These are phyloP conservation scores for Rhingia campestris DNA, from an alignment of 2,888 invertebrate species.

Conservation along the genomic window DNA sequence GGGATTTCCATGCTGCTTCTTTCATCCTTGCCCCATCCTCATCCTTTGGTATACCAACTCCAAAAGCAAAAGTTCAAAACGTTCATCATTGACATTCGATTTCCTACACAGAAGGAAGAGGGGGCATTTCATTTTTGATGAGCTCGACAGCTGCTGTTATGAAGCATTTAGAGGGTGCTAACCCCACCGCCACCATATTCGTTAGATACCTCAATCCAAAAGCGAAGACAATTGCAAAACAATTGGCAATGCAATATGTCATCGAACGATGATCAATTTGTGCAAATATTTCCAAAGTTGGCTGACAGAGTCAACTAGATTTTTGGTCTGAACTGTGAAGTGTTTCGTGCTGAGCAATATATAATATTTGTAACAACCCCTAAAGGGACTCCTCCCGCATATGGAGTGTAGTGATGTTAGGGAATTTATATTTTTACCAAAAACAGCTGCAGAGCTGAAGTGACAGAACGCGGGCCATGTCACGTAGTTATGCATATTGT, in stretches of 20 bases:
- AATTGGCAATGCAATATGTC: constrained; percentile 71
- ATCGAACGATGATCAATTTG: constrained; percentile 72
- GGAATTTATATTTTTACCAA: constrained; percentile 28
- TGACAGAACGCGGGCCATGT: constrained; percentile 16
- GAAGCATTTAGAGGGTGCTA: constrained; percentile 20
- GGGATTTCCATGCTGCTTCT: no score
- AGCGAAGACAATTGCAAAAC: constrained; percentile 69
- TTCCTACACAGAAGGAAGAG: constrained; percentile 24
- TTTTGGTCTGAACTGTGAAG: constrained; percentile 49
- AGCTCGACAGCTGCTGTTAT: constrained; percentile 54
- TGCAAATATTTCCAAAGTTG: constrained; percentile 67
- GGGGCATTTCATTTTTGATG: constrained; percentile 61
- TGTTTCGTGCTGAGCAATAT: neutral
- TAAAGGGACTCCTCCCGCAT: constrained; percentile 3
- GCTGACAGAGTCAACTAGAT: constrained; percentile 64
- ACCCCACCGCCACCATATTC: constrained; percentile 16
- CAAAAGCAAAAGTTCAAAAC: constrained; percentile 25
- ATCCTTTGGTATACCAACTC: constrained; percentile 1
- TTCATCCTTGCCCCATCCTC: neutral
- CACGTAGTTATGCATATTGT: constrained; percentile 41
- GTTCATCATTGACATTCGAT: constrained; percentile 47
- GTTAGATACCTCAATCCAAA: constrained; percentile 56
- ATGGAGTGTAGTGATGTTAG: constrained; percentile 3
- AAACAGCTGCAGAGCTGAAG: constrained; percentile 56
- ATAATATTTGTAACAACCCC: neutral